These are phyloP conservation scores for Neosilurus hyrtlii DNA, from an alignment of 2,797 vertebrate species.

Conservation along the genomic window DNA sequence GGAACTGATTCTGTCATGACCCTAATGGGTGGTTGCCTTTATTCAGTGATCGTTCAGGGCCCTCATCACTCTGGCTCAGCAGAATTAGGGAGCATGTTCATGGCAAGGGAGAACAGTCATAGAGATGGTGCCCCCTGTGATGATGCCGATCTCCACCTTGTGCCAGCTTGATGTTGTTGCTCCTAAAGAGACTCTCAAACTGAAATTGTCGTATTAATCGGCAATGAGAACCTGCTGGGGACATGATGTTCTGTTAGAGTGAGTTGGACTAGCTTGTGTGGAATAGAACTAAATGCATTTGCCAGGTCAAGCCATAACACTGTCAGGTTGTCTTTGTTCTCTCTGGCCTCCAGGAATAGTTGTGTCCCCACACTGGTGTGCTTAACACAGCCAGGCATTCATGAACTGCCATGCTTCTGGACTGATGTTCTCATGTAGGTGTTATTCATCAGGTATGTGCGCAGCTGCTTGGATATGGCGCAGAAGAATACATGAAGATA, in stretches of 20 bases:
- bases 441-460: neutral
- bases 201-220: neutral
- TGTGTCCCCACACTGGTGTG: neutral
- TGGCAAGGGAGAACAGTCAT: neutral
- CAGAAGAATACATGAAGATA: too few relatives aligned
- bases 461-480: neutral
- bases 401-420: neutral
- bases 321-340: neutral
- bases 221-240: neutral
- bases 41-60: neutral
- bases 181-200: neutral
- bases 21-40: neutral
- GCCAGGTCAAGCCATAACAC: neutral
- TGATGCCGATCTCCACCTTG: neutral
- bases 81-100: neutral
- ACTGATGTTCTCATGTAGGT: neutral
- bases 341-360: neutral
- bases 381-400: neutral
- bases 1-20: neutral
- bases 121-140: neutral
- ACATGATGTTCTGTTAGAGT: neutral
- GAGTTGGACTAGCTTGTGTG: neutral
- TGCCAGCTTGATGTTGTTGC: neutral
- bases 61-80: neutral
- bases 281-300: neutral